Percentiles rank a stretch among this genome's conserved stretches.
These are phyloP conservation scores for Xanthia icteritia DNA, from an alignment of 2,888 invertebrate species.

Conservation along the genomic window DNA sequence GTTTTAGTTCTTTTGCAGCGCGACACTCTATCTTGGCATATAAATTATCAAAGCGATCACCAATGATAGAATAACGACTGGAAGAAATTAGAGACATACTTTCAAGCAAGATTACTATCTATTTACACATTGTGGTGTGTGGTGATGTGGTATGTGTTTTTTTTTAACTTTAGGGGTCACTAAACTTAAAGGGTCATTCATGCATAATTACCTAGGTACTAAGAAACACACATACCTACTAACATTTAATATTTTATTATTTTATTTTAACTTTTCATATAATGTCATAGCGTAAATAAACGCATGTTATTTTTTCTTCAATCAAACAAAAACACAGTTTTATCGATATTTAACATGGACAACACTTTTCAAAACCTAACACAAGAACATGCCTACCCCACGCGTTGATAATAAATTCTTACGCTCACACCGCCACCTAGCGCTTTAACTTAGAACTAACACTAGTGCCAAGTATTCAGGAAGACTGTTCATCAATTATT, in stretches of 20 bases:
- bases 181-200: neutral
- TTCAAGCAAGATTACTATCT: neutral
- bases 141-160: neutral
- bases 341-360: constrained; percentile 10
- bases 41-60: too few species aligned
- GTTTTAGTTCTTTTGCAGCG: too few species aligned
- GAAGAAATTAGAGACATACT: neutral
- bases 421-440: constrained; percentile 34
- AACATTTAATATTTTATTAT: neutral
- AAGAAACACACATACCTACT: neutral
- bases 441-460: constrained; percentile 28
- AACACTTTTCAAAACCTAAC: constrained; percentile 3
- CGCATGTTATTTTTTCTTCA: neutral
- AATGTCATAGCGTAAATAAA: neutral
- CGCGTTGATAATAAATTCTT: constrained; percentile 40
- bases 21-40: too few species aligned
- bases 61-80: neutral
- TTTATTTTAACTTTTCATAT: neutral
- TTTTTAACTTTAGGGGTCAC: neutral
- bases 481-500: constrained; percentile 54
- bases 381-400: constrained; percentile 8
- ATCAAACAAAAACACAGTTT: neutral
- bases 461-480: constrained; percentile 21
- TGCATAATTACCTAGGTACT: too few species aligned
- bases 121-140: neutral